phyloP scores from a whole-genome alignment of 2,797 vertebrate genomes.

The Bradypus variegatus region DNA sequence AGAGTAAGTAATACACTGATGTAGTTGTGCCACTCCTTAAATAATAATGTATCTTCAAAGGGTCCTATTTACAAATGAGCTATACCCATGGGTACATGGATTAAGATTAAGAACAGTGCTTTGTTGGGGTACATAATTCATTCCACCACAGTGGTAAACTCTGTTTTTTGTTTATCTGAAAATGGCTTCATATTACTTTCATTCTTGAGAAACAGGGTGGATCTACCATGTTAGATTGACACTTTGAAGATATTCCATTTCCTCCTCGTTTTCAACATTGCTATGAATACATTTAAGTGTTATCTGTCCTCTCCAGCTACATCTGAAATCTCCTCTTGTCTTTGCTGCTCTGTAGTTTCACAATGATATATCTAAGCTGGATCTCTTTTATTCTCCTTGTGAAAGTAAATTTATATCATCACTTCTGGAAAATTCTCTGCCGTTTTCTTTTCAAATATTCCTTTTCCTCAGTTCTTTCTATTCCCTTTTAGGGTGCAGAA shows the following conservation, averaged over 20 bases:
- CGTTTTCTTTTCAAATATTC: not conserved
- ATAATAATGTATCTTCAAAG: no score
- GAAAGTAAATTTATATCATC: not conserved
- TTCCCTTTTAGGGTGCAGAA: not conserved
- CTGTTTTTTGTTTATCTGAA: constrained; percentile 13
- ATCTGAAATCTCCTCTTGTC: not conserved
- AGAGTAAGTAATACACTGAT: no score
- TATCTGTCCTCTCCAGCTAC: not conserved
- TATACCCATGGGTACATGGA: no score
- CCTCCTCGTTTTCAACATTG: not conserved
- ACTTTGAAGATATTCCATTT: not conserved
- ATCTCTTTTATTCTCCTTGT: constrained; percentile 13
- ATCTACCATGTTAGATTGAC: not conserved
- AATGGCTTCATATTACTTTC: not conserved
- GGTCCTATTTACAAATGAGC: no score
- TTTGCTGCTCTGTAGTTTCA: not conserved
- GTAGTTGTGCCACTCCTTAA: no score
- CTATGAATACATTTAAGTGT: not conserved
- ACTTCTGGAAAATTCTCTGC: not conserved
- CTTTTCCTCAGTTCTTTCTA: not conserved
- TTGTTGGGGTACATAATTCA: no score
- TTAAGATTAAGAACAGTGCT: no score
- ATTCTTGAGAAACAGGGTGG: not conserved
- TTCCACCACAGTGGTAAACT: not conserved
- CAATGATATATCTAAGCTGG: not conserved